Evolutionary conservation across 2,797 vertebrate genomes (phyloP).

Genomic region (Phalanger gymnotis): DNA sequence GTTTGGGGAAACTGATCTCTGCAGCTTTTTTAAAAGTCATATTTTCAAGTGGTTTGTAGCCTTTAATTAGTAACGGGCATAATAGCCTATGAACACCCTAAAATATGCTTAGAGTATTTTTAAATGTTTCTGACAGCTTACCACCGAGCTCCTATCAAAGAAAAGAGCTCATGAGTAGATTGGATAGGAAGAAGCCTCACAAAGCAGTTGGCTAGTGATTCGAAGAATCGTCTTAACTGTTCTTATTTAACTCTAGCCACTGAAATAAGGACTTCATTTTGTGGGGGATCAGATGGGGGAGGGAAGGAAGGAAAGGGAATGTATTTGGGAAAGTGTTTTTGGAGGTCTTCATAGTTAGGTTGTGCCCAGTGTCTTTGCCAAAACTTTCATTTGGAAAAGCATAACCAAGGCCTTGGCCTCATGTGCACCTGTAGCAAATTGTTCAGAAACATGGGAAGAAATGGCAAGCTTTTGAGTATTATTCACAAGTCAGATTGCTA

Average conservation of each 20-base stretch:
- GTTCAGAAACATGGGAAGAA: constrained; percentile 28
- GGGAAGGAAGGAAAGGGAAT: background rate
- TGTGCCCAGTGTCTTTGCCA: constrained; percentile 5
- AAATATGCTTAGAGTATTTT: constrained; percentile 25
- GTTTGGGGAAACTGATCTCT: background rate
- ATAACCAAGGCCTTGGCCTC: constrained; percentile 12
- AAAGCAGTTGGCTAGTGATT: background rate
- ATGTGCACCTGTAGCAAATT: constrained; percentile 32
- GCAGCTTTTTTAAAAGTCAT: background rate
- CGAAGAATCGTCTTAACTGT: background rate
- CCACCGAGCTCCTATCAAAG: background rate
- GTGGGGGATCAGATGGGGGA: too few relatives aligned
- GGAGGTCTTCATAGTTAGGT: constrained; percentile 7
- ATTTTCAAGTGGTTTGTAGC: background rate
- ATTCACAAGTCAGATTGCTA: constrained; percentile 5
- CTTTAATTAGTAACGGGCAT: background rate
- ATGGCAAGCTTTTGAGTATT: background rate
- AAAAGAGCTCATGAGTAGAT: constrained; percentile 11
- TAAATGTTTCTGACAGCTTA: background rate
- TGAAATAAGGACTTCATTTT: background rate
- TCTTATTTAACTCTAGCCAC: background rate
- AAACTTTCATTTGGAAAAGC: constrained; percentile 19
- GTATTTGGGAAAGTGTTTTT: background rate
- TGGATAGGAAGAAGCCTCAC: background rate
- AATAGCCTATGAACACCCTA: background rate